Percentiles rank a stretch among this genome's conserved stretches.
Evolutionary conservation across 2,797 vertebrate genomes (phyloP).

Genomic region (Lithobates sylvaticus): DNA sequence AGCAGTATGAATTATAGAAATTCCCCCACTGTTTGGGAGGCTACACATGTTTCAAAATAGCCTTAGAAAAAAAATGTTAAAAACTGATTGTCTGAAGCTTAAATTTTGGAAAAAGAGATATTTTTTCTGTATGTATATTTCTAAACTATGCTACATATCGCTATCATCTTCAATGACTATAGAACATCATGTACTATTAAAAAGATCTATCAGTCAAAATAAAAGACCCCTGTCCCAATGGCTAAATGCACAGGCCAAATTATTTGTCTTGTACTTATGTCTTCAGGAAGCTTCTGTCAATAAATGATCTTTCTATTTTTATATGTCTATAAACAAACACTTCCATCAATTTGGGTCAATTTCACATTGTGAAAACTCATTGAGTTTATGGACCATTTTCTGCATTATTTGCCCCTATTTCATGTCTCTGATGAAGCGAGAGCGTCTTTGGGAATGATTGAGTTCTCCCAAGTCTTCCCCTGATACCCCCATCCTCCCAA

Average conservation of each 20-base stretch:
- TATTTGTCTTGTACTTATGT: neutral
- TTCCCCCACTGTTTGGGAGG: too few relatives aligned
- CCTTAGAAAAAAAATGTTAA: too few relatives aligned
- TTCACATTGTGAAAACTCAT: conserved; percentile 12
- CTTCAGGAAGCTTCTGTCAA: neutral
- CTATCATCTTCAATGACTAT: neutral
- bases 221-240: too few relatives aligned
- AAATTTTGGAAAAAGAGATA: too few relatives aligned
- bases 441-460: conserved; percentile 36
- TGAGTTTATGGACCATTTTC: conserved; percentile 38
- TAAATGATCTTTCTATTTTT: conserved; percentile 19
- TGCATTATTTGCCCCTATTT: conserved; percentile 23
- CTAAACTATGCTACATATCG: neutral
- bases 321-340: conserved; percentile 13
- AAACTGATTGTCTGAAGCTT: too few relatives aligned
- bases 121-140: too few relatives aligned
- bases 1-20: too few relatives aligned
- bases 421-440: conserved; percentile 30
- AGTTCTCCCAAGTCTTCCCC: conserved; percentile 17
- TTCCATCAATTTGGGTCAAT: conserved; percentile 39
- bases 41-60: too few relatives aligned
- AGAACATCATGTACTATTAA: neutral
- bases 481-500: neutral
- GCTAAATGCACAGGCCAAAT: neutral
- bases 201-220: neutral